Evolutionary conservation across 2,888 invertebrate genomes (phyloP).

Genomic region (Pherbina coryleti): DNA sequence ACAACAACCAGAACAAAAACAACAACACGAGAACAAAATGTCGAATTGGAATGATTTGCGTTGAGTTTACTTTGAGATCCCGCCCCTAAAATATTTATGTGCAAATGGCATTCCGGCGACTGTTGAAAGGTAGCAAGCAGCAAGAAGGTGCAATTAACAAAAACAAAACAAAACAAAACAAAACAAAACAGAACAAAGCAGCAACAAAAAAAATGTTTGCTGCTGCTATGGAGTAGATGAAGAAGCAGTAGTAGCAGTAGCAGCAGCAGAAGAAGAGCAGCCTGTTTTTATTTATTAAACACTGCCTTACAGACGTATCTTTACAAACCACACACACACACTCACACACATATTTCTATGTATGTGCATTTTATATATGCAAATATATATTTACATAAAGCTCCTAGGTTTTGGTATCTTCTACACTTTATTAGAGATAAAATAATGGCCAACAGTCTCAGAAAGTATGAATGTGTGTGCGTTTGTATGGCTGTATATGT

Average conservation of each 20-base stretch:
- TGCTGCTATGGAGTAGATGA: not conserved
- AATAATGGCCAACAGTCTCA: constrained; percentile 35
- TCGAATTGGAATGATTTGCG: constrained; percentile 63
- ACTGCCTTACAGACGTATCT: constrained; percentile 9
- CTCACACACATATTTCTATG: not conserved
- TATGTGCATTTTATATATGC: not conserved
- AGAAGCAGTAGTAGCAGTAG: constrained; percentile 21
- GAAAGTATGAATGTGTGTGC: too few species aligned
- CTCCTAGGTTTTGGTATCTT: constrained; percentile 35
- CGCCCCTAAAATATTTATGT: constrained; percentile 68
- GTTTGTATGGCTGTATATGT: not conserved
- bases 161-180: not conserved
- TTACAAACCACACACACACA: constrained; percentile 14
- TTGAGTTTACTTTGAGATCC: constrained; percentile 55
- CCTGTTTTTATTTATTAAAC: constrained; percentile 40
- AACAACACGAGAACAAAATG: constrained; percentile 59
- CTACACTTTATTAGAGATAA: constrained; percentile 45
- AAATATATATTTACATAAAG: not conserved
- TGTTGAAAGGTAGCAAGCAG: constrained; percentile 6
- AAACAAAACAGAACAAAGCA: not conserved
- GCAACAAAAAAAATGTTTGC: not conserved
- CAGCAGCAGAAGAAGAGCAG: constrained; percentile 34
- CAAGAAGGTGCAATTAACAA: not conserved
- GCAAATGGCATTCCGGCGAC: constrained; percentile 33
- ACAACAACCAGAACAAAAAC: constrained; percentile 10